Percentiles rank a stretch among this genome's conserved stretches.
phyloP scores from a whole-genome alignment of 2,888 invertebrate species.

The Bellardia pandia region DNA sequence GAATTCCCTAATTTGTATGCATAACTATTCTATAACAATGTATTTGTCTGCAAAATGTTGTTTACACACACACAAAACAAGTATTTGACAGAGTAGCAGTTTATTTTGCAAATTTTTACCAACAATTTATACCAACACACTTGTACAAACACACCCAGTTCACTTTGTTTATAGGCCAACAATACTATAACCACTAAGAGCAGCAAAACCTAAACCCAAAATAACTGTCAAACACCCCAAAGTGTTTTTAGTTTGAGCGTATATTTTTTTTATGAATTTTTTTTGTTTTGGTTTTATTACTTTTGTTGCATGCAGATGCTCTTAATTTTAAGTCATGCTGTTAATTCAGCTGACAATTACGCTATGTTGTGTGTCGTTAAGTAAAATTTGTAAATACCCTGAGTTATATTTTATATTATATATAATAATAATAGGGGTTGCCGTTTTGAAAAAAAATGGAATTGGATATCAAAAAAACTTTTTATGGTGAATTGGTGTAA shows the following conservation, averaged over 20 bases:
- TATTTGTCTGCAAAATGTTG: no score
- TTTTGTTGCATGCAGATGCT: constrained; percentile 11
- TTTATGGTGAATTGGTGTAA: no score
- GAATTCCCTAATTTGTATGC: no score
- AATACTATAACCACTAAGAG: background rate
- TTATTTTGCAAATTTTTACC: no score
- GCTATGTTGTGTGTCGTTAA: background rate
- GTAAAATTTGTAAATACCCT: background rate
- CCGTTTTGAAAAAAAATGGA: no score
- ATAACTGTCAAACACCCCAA: background rate
- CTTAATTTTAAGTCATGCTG: constrained; percentile 22
- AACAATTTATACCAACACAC: background rate
- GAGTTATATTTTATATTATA: background rate
- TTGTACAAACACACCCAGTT: background rate
- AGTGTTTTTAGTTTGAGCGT: background rate
- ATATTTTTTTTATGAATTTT: background rate
- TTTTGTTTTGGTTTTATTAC: constrained; percentile 6
- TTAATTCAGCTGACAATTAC: background rate
- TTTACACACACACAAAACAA: no score
- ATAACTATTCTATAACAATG: background rate
- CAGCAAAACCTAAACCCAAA: background rate
- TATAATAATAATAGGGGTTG: background rate
- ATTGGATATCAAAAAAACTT: no score
- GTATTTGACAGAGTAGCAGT: no score
- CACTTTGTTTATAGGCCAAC: background rate